Conservation (phyloP, 2,888 invertebrate species). For the Apamea sordens region DNA sequence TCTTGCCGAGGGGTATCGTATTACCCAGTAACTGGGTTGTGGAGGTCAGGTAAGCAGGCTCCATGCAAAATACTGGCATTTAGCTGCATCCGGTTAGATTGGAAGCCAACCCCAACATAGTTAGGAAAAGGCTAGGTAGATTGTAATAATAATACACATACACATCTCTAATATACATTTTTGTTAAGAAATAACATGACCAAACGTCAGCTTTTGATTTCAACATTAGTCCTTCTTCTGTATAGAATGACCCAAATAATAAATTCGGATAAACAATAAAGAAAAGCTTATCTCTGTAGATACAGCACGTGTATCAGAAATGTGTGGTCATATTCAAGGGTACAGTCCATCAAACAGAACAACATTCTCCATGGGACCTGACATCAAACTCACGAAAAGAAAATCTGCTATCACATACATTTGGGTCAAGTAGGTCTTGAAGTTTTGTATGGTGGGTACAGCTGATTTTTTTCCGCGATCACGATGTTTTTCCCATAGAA, state of each 20-base stretch:
- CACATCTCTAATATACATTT: too few relatives aligned
- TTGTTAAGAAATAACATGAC: background rate
- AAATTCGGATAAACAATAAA: background rate
- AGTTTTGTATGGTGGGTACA: background rate
- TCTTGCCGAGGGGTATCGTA: background rate
- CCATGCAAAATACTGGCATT: background rate
- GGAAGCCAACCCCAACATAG: background rate
- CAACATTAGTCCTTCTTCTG: background rate
- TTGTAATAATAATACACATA: too few relatives aligned
- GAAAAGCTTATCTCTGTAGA: background rate
- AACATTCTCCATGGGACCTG: background rate
- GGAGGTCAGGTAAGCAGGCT: background rate
- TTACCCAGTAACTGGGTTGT: background rate
- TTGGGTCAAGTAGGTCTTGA: background rate
- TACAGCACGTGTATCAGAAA: background rate
- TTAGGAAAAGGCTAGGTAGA: background rate
- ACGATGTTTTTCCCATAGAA: background rate
- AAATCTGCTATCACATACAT: background rate
- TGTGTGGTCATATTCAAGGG: background rate
- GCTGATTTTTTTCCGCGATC: background rate
- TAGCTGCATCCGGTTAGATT: background rate
- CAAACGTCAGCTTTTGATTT: too few relatives aligned
- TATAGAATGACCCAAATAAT: background rate
- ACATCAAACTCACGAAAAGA: background rate
- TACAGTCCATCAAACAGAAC: background rate